These are phyloP conservation scores for Bombus vancouverensis DNA, from an alignment of 1,140 invertebrate species.

Conservation along the genomic window DNA sequence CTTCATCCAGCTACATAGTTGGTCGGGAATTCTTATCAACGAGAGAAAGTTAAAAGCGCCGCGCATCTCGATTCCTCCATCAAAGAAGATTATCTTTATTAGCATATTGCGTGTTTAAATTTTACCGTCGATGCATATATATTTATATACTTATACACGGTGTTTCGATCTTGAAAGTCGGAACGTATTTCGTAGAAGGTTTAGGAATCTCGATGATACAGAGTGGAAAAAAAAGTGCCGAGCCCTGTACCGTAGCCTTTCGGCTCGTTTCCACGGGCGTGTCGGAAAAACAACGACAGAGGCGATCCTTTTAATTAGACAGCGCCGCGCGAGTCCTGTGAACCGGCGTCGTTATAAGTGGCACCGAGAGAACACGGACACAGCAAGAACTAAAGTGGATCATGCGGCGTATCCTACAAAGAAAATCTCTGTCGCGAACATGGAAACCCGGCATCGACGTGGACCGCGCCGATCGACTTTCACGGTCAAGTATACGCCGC, in stretches of 20 bases:
- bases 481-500: constrained; percentile 31
- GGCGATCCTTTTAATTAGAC: constrained; percentile 42
- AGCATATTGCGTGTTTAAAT: no score
- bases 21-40: no score
- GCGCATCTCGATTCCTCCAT: no score
- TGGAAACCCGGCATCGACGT: constrained; percentile 18
- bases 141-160: no score
- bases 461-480: constrained; percentile 34
- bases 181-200: not conserved
- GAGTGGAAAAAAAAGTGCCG: not conserved
- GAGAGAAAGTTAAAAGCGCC: no score
- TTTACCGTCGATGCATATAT: no score
- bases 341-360: constrained; percentile 34
- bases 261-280: not conserved
- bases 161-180: not conserved
- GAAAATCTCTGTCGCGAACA: constrained; percentile 42
- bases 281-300: not conserved
- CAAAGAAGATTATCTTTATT: no score
- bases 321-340: constrained; percentile 26
- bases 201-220: not conserved
- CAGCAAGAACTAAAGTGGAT: constrained; percentile 36
- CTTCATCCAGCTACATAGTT: no score
- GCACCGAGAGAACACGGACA: not conserved
- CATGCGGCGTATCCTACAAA: constrained; percentile 24
- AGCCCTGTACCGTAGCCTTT: not conserved